Conservation (phyloP, 2,797 vertebrate genomes). For the Acanthiza pusilla region DNA sequence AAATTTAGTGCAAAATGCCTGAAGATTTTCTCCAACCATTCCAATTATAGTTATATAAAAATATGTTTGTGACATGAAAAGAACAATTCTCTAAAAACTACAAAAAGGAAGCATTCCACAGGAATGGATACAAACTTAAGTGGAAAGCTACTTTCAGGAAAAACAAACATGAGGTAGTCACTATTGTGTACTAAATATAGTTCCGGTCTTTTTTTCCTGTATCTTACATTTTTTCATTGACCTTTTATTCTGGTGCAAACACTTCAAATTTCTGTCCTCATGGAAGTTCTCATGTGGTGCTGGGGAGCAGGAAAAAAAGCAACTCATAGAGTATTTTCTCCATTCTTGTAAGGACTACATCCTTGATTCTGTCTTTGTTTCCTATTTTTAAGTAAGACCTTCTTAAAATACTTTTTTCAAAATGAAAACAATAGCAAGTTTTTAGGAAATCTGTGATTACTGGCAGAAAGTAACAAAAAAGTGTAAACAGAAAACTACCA, state of each 20-base stretch:
- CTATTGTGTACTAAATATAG: not conserved
- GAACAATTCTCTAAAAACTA: not conserved
- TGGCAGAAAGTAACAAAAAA: not conserved
- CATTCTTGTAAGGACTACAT: not conserved
- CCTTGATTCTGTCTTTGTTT: not conserved
- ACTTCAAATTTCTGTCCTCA: not conserved
- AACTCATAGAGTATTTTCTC: not conserved
- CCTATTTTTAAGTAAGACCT: not conserved
- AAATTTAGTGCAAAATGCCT: not conserved
- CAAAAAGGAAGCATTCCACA: not conserved
- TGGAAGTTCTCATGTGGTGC: not conserved
- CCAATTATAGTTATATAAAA: not conserved
- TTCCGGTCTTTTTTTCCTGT: not conserved
- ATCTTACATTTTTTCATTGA: not conserved
- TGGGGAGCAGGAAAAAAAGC: not conserved
- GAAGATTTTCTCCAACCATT: not conserved
- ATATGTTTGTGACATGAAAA: not conserved
- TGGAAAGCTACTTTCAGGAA: not conserved
- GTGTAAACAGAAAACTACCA: not conserved
- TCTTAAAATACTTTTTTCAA: not conserved
- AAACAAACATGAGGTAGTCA: not conserved
- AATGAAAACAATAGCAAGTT: not conserved
- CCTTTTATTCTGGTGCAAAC: not conserved
- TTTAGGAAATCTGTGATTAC: not conserved
- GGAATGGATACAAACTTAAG: not conserved